Conservation (phyloP, 1,140 invertebrate species). For the Homalodisca vitripennis region DNA sequence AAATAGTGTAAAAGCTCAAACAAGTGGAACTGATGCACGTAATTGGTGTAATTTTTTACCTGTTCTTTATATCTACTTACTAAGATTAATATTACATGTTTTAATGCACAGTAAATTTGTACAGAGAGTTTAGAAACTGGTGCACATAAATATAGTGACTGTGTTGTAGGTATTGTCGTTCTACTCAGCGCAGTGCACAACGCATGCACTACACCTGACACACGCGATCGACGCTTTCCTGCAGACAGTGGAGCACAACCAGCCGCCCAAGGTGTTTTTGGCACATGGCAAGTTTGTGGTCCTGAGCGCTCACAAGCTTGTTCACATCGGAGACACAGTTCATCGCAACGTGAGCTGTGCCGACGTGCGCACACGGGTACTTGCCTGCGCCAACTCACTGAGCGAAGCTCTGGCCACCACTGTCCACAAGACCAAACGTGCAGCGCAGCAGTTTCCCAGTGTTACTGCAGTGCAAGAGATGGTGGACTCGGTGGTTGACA, state of each 20-base stretch:
- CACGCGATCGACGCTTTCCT: constrained; percentile 91
- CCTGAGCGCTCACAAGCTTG: constrained; percentile 86
- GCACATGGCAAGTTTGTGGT: constrained; percentile 94
- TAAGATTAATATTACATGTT: no score
- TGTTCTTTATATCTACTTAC: no score
- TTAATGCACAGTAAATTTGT: no score
- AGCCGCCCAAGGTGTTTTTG: constrained; percentile 84
- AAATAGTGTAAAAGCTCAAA: no score
- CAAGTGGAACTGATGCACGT: no score
- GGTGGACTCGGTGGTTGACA: constrained; percentile 85
- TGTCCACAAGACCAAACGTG: constrained; percentile 85
- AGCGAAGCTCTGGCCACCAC: constrained; percentile 81
- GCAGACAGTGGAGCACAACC: constrained; percentile 85
- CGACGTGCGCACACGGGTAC: constrained; percentile 68
- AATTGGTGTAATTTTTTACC: no score
- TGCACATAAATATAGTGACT: no score
- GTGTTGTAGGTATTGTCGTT: constrained; percentile 71
- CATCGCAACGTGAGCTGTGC: constrained; percentile 73
- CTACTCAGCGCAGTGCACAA: constrained; percentile 81
- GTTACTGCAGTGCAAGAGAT: constrained; percentile 89
- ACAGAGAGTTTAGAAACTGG: no score
- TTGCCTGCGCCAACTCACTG: constrained; percentile 77
- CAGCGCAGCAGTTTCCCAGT: constrained; percentile 87
- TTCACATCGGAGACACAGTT: constrained; percentile 91
- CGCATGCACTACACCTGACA: constrained; percentile 78